Evolutionary conservation across 2,113 vertebrate species (phyloP).

Genomic region (Lucifuga dentata): DNA sequence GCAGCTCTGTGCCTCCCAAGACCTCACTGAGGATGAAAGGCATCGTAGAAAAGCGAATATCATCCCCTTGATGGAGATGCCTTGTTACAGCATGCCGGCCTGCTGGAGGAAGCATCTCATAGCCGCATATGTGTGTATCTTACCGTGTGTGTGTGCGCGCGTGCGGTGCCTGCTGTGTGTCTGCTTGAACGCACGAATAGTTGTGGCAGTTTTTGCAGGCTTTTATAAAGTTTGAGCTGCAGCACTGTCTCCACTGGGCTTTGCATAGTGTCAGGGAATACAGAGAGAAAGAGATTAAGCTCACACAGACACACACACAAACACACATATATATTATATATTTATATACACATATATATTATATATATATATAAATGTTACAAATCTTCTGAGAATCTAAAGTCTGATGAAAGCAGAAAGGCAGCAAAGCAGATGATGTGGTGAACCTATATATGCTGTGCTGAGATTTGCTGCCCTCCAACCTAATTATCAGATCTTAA

Average conservation of each 20-base stretch:
- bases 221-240: conserved; percentile 53
- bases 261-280: conserved; percentile 37
- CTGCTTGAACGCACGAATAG: neutral
- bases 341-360: conserved; percentile 39
- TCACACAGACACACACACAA: neutral
- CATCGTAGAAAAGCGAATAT: conserved; percentile 25
- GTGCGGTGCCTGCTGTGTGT: neutral
- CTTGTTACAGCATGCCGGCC: conserved; percentile 21
- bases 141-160: neutral
- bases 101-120: conserved; percentile 9
- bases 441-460: no score
- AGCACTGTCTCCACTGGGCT: conserved; percentile 42
- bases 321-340: conserved; percentile 6
- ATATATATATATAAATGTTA: no score
- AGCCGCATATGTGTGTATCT: conserved; percentile 17
- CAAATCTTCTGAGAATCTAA: conserved; percentile 52
- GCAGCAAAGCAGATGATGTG: conserved; percentile 12
- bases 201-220: conserved; percentile 16
- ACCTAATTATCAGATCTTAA: conserved; percentile 30
- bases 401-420: conserved; percentile 44
- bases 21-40: conserved; percentile 32
- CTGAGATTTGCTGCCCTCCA: conserved; percentile 1
- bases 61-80: conserved; percentile 17
- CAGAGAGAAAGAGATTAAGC: conserved; percentile 49
- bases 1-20: neutral